Evolutionary conservation across 2,888 invertebrate species (phyloP).

Genomic region (Itoplectis maculator): DNA sequence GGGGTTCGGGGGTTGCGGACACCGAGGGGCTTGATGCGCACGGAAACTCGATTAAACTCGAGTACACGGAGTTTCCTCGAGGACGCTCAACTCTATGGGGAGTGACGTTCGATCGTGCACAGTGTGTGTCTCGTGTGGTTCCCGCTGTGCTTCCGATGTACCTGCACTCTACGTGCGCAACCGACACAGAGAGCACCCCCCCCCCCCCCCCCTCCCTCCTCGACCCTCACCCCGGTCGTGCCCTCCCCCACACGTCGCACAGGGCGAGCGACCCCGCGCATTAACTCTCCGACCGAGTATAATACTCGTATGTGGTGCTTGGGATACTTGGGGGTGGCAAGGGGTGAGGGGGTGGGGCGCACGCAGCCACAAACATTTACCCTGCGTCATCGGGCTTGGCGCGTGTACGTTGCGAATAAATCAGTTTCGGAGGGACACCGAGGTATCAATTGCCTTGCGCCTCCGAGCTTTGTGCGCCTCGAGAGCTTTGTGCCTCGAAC

Average conservation of each 20-base stretch:
- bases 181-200: not conserved
- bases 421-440: conserved; percentile 25
- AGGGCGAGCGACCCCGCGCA: conserved; percentile 65
- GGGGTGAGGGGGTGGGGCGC: conserved; percentile 1
- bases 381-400: conserved; percentile 33
- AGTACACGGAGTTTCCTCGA: conserved; percentile 67
- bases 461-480: too few species aligned
- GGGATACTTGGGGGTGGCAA: not conserved
- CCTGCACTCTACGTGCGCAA: conserved; percentile 6
- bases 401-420: conserved; percentile 36
- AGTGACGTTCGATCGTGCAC: conserved; percentile 61
- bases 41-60: conserved; percentile 74
- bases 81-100: conserved; percentile 61
- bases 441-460: conserved; percentile 16
- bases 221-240: too few species aligned
- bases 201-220: not conserved
- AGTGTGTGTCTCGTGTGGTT: conserved; percentile 49
- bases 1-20: conserved; percentile 32
- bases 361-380: conserved; percentile 51
- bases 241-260: conserved; percentile 4
- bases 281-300: conserved; percentile 45
- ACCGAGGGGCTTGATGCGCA: conserved; percentile 55
- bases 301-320: conserved; percentile 13
- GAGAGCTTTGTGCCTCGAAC: too few species aligned
- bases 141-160: conserved; percentile 15